These are phyloP conservation scores for Characodon lateralis DNA, from an alignment of 2,797 vertebrate genomes.

Conservation along the genomic window DNA sequence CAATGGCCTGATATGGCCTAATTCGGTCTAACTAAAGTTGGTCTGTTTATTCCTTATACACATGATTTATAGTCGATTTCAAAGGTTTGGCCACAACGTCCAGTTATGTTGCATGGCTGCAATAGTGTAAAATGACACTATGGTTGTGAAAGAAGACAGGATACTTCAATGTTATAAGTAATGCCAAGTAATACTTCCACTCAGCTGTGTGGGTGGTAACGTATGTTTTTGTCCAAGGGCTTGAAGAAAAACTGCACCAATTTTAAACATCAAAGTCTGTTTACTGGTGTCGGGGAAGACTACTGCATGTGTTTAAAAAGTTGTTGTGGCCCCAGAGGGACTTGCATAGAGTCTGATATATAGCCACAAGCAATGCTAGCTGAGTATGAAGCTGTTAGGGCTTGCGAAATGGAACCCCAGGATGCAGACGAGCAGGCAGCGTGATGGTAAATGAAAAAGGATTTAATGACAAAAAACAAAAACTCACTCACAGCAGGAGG, in stretches of 20 bases:
- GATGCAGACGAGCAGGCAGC: too few species aligned
- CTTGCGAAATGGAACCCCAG: too few species aligned
- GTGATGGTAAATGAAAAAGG: too few species aligned
- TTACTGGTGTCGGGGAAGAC: slow-evolving; percentile 17
- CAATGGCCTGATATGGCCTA: not conserved
- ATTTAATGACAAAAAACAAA: too few species aligned
- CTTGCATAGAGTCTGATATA: slow-evolving; percentile 8
- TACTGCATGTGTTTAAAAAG: slow-evolving; percentile 3
- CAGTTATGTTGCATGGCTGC: not conserved
- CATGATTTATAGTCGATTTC: not conserved
- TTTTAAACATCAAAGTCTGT: slow-evolving; percentile 36
- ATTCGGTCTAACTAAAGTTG: not conserved
- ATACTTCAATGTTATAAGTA: not conserved
- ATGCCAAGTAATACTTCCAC: slow-evolving; percentile 15
- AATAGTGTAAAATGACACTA: not conserved
- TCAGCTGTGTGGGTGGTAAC: slow-evolving; percentile 22
- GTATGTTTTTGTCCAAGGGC: slow-evolving; percentile 20
- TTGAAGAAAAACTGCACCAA: slow-evolving; percentile 12
- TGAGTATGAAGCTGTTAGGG: not conserved
- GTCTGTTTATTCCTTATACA: not conserved
- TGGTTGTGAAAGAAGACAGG: not conserved
- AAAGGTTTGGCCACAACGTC: not conserved
- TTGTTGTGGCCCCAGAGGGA: slow-evolving; percentile 16
- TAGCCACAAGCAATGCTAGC: slow-evolving; percentile 16
- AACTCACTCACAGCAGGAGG: too few species aligned